phyloP scores from a whole-genome alignment of 2,113 vertebrate species.

The Notothenia coriiceps region DNA sequence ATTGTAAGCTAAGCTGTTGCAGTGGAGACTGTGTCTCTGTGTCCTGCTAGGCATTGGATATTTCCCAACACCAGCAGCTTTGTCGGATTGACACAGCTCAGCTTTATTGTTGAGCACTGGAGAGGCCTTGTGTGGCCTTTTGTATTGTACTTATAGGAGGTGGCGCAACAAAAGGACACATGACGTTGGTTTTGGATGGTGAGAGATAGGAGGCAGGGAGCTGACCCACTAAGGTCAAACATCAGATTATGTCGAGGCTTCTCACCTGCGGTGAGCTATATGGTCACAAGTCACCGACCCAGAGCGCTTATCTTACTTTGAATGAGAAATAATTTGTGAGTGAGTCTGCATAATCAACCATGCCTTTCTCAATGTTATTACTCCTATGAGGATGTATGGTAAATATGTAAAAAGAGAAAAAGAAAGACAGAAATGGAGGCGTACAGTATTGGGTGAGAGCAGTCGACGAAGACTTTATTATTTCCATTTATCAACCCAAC shows the following conservation, averaged over 20 bases:
- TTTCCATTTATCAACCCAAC: constrained; percentile 57
- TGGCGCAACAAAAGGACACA: constrained; percentile 49
- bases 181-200: constrained; percentile 36
- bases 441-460: no score
- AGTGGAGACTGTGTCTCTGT: constrained; percentile 38
- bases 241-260: constrained; percentile 20
- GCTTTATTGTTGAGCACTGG: constrained; percentile 46
- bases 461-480: background rate
- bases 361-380: background rate
- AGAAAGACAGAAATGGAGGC: background rate
- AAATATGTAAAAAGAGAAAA: background rate
- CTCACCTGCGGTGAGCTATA: constrained; percentile 11
- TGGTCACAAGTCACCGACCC: constrained; percentile 2
- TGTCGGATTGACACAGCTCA: constrained; percentile 63
- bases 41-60: constrained; percentile 38
- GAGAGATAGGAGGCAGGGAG: constrained; percentile 22
- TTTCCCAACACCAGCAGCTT: constrained; percentile 67
- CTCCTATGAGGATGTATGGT: background rate
- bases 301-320: background rate
- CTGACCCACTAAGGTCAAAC: constrained; percentile 27
- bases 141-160: constrained; percentile 49
- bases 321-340: background rate
- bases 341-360: background rate
- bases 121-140: constrained; percentile 59
- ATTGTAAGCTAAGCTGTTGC: constrained; percentile 39